A percentile compares a stretch with the other conserved stretches of the same genome.
Evolutionary conservation across 2,797 vertebrate genomes (phyloP).

Genomic region (Sylvia borin): DNA sequence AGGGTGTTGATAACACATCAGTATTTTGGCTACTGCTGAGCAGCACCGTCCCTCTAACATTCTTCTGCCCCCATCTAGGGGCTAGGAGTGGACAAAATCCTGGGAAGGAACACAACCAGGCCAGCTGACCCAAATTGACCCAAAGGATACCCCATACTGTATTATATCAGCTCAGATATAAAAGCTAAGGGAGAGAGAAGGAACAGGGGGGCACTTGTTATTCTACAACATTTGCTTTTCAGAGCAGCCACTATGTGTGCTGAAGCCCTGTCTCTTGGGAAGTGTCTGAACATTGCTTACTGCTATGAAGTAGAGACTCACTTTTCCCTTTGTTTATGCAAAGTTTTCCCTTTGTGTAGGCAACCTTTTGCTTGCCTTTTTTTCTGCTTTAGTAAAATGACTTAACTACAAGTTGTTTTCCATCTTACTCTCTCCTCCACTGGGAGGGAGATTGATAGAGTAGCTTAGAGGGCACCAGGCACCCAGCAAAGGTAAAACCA

Average conservation of each 20-base stretch:
- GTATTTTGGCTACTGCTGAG: neutral
- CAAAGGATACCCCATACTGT: neutral
- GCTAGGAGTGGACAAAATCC: neutral
- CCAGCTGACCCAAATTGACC: neutral
- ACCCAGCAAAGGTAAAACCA: no score
- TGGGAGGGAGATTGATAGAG: neutral
- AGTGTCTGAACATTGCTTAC: neutral
- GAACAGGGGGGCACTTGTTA: neutral
- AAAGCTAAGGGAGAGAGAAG: neutral
- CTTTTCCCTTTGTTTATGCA: neutral
- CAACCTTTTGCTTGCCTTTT: neutral
- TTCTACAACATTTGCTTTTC: neutral
- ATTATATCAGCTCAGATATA: neutral
- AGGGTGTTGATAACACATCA: neutral
- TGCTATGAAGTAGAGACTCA: neutral
- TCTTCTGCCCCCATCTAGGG: no score
- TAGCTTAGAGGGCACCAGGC: fast-evolving
- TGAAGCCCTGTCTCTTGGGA: neutral
- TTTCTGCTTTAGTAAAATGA: neutral
- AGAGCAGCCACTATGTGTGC: fast-evolving
- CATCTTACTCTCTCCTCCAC: neutral
- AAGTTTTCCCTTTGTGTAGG: no score
- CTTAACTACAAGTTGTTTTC: neutral
- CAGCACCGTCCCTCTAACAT: neutral
- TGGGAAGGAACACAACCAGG: neutral